These are phyloP conservation scores for Portunus trituberculatus DNA, from an alignment of 1,140 invertebrate species.

Conservation along the genomic window DNA sequence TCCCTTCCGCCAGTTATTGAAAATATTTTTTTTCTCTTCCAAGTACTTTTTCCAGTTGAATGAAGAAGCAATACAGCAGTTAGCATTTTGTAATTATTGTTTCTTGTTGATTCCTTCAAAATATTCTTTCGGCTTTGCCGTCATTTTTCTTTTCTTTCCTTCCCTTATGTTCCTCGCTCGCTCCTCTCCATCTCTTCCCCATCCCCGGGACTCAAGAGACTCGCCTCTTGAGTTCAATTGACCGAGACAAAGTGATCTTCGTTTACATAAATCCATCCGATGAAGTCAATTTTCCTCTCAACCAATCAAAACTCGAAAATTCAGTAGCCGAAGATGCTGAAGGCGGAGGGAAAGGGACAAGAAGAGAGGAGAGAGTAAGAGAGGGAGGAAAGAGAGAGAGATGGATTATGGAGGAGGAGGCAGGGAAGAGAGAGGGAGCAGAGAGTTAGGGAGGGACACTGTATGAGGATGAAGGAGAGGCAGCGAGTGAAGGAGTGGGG, in stretches of 20 bases:
- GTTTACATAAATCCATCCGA: conserved; percentile 1
- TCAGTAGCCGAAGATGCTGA: not conserved
- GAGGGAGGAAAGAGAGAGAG: not conserved
- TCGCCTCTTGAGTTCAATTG: not conserved
- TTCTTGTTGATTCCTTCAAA: not conserved
- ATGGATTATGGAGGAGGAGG: not conserved
- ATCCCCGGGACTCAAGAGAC: not conserved
- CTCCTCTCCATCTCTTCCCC: not conserved
- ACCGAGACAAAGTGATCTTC: conserved; percentile 8
- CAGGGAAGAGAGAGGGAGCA: not conserved
- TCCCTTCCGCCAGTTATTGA: not conserved
- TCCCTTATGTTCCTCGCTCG: not conserved
- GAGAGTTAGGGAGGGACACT: too few species aligned
- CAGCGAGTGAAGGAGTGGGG: too few species aligned
- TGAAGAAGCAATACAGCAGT: too few species aligned
- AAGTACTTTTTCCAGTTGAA: not conserved
- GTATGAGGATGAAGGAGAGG: too few species aligned
- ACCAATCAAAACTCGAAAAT: not conserved
- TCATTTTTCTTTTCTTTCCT: not conserved
- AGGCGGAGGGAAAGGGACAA: not conserved
- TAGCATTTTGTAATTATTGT: not conserved
- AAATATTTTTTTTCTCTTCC: not conserved
- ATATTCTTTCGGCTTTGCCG: not conserved
- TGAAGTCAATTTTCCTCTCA: conserved; percentile 23
- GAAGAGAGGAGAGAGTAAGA: not conserved